Evolutionary conservation across 2,888 invertebrate genomes (phyloP), one percentile per base, ranked within the genome.

Genomic region (Tuberolachnus salignus): DNA sequence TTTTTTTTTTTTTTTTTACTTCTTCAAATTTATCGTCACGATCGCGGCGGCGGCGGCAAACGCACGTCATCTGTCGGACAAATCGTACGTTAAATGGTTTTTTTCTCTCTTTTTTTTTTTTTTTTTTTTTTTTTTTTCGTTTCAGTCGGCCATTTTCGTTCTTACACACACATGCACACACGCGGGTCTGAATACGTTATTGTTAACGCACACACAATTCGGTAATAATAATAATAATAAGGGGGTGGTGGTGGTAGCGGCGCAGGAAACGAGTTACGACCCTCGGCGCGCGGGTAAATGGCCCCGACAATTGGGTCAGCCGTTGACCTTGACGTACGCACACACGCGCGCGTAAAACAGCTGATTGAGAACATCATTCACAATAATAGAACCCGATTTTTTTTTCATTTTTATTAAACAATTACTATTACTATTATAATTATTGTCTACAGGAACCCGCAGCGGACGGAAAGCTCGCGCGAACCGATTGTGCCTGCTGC

Each of bases 301-400:
- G 73, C 63, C 64, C 64, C 51, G 63, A 44, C 63, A 74, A 74
- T 64, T 74, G 73, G 73, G 73, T 74, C 73, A 74, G 73, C 9
- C 73, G 63, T 74, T 63, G 73, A 74, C 73, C 73, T 74, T 74
- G 73, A 23, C 63, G 19, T 49, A 26, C 71, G n/a, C 23, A 8
- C 21, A 61, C 63, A 63, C 57, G n/a, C 21, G 51, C 63, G 53
- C 57, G n/a, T 8, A 1, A 13, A 23, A 46, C 73, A 64, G 73
- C 73, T 64, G 73, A 64, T 73, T 63, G 51, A 53, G 21, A 34
- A 34, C 34, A 34, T 6, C 34, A n/a, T n/a, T n/a, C 34, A 6
- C 34, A 34, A 34, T 6, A 34, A 4, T 34, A 34, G 34, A 34
- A 34, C 3, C 34, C 34, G 34, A 19, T 23, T 16, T 46, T 49